A percentile compares a stretch with the other conserved stretches of the same genome.
Evolutionary conservation across 1,140 invertebrate species (phyloP).

Genomic region (Pogonus chalceus): DNA sequence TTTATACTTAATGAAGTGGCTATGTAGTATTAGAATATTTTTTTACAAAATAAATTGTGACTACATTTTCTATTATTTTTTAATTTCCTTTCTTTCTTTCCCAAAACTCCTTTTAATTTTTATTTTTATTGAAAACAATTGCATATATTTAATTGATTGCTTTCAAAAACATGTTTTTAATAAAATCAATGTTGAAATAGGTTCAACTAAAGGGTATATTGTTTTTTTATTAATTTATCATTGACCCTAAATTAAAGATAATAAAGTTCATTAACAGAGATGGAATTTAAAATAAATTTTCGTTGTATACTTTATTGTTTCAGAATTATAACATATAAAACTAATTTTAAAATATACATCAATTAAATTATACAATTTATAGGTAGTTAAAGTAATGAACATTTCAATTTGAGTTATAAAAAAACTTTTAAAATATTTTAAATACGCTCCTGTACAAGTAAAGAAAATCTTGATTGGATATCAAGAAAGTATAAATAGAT

Average conservation of each 20-base stretch:
- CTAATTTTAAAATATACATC: too few species aligned
- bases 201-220: not conserved
- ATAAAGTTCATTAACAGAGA: too few species aligned
- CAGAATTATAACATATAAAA: too few species aligned
- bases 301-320: too few species aligned
- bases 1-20: conserved; percentile 6
- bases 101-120: not conserved
- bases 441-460: not conserved
- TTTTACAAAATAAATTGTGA: conserved; percentile 8
- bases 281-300: too few species aligned
- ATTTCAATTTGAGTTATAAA: too few species aligned
- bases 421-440: not conserved
- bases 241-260: conserved; percentile 3
- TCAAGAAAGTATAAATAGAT: not conserved
- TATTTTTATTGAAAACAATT: too few species aligned
- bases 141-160: too few species aligned
- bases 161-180: conserved; percentile 2
- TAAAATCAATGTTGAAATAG: conserved; percentile 1
- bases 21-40: conserved; percentile 8
- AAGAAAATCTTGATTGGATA: not conserved
- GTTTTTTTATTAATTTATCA: not conserved
- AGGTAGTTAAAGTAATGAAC: too few species aligned
- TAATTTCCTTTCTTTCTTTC: not conserved
- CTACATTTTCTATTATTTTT: not conserved
- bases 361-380: too few species aligned